These are phyloP conservation scores for Ostrea denselamellosa DNA, from an alignment of 1,140 invertebrate species.

Conservation along the genomic window DNA sequence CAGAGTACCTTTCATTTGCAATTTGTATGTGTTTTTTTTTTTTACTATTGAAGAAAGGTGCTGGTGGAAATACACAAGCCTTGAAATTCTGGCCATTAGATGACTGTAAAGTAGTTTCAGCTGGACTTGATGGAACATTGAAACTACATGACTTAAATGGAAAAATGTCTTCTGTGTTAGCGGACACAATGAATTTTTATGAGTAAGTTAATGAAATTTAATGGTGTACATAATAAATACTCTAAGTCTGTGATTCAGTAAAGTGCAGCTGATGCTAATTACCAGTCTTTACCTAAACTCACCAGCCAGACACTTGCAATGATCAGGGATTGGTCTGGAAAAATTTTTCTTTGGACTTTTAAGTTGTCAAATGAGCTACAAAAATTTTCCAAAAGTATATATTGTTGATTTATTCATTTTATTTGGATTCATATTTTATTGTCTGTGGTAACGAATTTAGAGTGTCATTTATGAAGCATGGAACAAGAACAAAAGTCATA, in stretches of 20 bases:
- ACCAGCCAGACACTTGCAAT: too few species aligned
- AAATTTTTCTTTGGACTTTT: too few species aligned
- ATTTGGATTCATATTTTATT: too few species aligned
- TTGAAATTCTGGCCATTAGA: conserved; percentile 73
- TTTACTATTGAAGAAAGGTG: conserved; percentile 64
- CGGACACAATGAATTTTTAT: conserved; percentile 65
- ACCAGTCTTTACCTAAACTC: neutral
- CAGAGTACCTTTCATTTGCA: neutral
- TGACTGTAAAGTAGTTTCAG: conserved; percentile 62
- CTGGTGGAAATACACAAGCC: conserved; percentile 73
- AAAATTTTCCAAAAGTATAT: too few species aligned
- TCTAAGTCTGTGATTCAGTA: neutral
- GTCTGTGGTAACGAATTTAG: too few species aligned
- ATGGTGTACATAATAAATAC: neutral
- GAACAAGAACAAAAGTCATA: too few species aligned
- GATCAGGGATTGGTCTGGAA: too few species aligned
- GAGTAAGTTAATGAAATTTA: conserved; percentile 51
- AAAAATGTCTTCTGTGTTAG: conserved; percentile 57
- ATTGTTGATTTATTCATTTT: too few species aligned
- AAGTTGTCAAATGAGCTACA: too few species aligned
- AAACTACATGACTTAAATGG: conserved; percentile 66
- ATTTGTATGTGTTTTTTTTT: neutral
- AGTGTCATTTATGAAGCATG: too few species aligned
- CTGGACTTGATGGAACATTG: conserved; percentile 73
- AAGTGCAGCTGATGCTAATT: neutral